A percentile compares a stretch with the other conserved stretches of the same genome.
Evolutionary conservation across 2,797 vertebrate species (phyloP).

Genomic region (Gymnothorax reevesii): DNA sequence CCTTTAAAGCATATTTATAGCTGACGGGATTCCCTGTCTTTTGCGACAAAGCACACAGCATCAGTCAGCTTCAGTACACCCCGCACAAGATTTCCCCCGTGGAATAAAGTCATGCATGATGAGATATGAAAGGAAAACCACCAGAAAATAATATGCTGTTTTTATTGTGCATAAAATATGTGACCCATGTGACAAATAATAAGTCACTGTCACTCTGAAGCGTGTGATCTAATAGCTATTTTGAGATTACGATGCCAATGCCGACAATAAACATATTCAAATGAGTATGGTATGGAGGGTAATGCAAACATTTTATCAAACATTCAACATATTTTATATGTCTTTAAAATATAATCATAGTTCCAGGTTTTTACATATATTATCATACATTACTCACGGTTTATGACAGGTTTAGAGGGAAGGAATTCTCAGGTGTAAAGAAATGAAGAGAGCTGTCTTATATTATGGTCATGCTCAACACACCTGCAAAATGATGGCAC

Average conservation of each 20-base stretch:
- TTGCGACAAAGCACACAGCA: neutral
- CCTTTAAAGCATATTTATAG: neutral
- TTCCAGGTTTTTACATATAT: neutral
- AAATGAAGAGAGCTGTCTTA: neutral
- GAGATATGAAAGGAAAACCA: neutral
- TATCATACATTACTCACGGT: neutral
- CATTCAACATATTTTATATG: neutral
- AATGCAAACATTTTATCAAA: neutral
- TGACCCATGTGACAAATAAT: conserved; percentile 1
- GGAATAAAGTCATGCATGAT: neutral
- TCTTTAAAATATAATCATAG: conserved; percentile 7
- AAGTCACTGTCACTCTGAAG: neutral
- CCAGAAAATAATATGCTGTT: neutral
- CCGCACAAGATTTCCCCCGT: neutral
- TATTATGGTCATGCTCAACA: neutral
- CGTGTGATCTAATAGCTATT: neutral
- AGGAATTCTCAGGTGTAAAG: neutral
- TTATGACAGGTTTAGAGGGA: neutral
- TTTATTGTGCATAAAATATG: conserved; percentile 4
- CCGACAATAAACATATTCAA: neutral
- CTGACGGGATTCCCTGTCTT: neutral
- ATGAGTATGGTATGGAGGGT: neutral
- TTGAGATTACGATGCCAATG: neutral
- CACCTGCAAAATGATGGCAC: neutral
- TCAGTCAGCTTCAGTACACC: neutral